Evolutionary conservation across 2,888 invertebrate genomes (phyloP).

Genomic region (Tinea trinotella): DNA sequence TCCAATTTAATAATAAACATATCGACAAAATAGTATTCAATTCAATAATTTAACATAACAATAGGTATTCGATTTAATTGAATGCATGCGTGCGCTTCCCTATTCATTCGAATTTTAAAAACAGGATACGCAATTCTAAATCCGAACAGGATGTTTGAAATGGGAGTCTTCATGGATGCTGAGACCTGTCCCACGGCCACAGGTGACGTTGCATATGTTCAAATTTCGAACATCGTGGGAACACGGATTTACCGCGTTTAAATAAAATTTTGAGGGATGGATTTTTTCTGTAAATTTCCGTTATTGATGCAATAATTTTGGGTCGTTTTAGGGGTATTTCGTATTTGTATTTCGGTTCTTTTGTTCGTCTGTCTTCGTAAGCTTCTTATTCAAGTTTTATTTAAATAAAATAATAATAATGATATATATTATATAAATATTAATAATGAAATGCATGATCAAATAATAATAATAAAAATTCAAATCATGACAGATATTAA

Average conservation of each 20-base stretch:
- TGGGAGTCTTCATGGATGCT: slow-evolving; percentile 21
- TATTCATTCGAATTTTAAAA: slow-evolving; percentile 19
- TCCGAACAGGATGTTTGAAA: slow-evolving; percentile 44
- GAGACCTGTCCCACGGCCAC: slow-evolving; percentile 64
- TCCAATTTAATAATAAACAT: no score
- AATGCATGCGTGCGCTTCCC: slow-evolving; percentile 2
- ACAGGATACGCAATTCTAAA: slow-evolving; percentile 52
- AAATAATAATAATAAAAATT: no score
- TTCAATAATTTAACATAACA: no score
- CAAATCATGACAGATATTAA: no score
- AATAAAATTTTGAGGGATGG: slow-evolving; percentile 42
- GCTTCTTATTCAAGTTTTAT: no score
- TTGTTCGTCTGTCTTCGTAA: slow-evolving; percentile 3
- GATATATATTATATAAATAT: no score
- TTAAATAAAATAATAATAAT: no score
- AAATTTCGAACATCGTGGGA: slow-evolving; percentile 46
- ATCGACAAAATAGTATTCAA: no score
- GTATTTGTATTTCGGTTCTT: slow-evolving; percentile 22
- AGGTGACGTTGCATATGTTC: slow-evolving; percentile 48
- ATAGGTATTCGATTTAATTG: not conserved
- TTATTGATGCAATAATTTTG: slow-evolving; percentile 34
- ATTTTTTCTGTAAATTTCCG: slow-evolving; percentile 35
- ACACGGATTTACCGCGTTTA: slow-evolving; percentile 48
- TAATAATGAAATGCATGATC: no score
- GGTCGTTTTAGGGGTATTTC: slow-evolving; percentile 28